phyloP scores from a whole-genome alignment of 2,113 vertebrate species.

The Tyto alba region DNA sequence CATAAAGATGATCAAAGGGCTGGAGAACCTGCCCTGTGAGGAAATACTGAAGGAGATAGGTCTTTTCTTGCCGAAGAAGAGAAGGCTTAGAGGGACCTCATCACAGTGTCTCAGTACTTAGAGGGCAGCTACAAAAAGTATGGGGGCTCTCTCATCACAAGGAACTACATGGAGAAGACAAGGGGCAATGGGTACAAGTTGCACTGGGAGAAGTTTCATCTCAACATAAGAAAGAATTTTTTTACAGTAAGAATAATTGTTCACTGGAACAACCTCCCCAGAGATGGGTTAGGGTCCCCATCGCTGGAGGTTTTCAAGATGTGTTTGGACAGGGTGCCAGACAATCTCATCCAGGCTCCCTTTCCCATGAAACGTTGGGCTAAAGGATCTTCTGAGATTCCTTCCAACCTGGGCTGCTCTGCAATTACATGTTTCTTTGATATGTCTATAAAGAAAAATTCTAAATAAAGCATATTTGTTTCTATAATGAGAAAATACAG shows the following conservation, averaged over 20 bases:
- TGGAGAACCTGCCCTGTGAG: background rate
- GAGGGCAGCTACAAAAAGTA: background rate
- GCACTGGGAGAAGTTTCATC: background rate
- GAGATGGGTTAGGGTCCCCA: rapidly evolving
- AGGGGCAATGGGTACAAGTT: background rate
- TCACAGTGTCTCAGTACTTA: background rate
- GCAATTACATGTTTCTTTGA: background rate
- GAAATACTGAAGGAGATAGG: background rate
- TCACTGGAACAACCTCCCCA: background rate
- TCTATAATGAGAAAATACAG: background rate
- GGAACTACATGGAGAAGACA: background rate
- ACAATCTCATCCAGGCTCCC: background rate
- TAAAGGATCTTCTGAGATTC: background rate
- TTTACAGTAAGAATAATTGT: background rate
- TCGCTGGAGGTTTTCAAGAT: background rate
- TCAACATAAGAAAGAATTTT: background rate
- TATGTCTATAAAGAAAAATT: background rate
- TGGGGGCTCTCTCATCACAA: background rate
- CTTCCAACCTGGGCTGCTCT: background rate
- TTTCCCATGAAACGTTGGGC: background rate
- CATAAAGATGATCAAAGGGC: background rate
- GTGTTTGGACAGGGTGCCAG: background rate
- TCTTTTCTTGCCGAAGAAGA: background rate
- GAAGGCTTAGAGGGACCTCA: background rate
- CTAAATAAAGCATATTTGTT: background rate